phyloP scores from a whole-genome alignment of 2,797 vertebrate genomes.

The Dallia pectoralis region DNA sequence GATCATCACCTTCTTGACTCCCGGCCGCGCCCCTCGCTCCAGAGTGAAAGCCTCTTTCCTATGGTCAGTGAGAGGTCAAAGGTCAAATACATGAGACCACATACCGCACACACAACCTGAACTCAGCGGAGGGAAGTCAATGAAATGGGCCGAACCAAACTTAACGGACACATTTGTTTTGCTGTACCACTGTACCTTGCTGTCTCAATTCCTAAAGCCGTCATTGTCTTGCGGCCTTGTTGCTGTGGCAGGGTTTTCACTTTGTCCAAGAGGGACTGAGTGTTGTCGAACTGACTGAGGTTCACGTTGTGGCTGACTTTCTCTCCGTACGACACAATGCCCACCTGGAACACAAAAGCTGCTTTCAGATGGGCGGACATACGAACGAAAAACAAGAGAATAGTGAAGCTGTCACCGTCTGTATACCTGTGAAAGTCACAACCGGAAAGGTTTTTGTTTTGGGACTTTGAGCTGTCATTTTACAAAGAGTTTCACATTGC shows the following conservation, averaged over 20 bases:
- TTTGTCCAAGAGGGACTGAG: constrained; percentile 69
- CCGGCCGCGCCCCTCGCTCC: constrained; percentile 83
- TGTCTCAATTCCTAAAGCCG: constrained; percentile 87
- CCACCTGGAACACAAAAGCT: constrained; percentile 77
- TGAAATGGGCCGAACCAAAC: not conserved
- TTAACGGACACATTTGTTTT: not conserved
- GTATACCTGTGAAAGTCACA: too few species aligned
- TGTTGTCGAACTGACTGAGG: constrained; percentile 86
- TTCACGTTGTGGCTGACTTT: constrained; percentile 89
- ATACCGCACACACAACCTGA: not conserved
- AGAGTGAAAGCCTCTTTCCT: constrained; percentile 90
- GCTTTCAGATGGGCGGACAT: not conserved
- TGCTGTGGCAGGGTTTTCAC: constrained; percentile 78
- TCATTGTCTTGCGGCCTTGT: constrained; percentile 85
- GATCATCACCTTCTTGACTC: constrained; percentile 95
- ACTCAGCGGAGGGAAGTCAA: not conserved
- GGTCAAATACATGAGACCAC: not conserved
- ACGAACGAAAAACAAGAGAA: not conserved
- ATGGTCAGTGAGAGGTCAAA: not conserved
- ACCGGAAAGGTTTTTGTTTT: too few species aligned
- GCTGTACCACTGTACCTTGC: constrained; percentile 78
- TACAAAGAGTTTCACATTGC: too few species aligned
- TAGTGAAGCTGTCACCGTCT: too few species aligned
- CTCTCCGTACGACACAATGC: constrained; percentile 93
- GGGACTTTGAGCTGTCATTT: too few species aligned